These are phyloP conservation scores for Alsophila aescularia DNA, from an alignment of 2,888 invertebrate genomes.

Conservation along the genomic window DNA sequence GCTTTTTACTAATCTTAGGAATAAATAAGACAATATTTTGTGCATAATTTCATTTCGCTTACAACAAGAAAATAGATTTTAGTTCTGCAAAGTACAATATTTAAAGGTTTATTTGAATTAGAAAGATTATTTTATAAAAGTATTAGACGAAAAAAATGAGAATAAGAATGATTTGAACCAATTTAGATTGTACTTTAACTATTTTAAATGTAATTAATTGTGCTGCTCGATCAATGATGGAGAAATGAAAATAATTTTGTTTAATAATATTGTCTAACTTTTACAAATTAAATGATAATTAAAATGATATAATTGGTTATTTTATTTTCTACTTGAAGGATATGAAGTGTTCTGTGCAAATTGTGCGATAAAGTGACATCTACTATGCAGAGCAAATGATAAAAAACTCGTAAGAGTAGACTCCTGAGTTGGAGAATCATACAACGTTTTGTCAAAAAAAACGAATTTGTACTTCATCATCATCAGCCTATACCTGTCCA, in stretches of 20 bases:
- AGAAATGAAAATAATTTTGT: slow-evolving; percentile 45
- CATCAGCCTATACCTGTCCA: too few relatives aligned
- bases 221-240: slow-evolving; percentile 9
- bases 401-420: too few relatives aligned
- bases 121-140: background rate
- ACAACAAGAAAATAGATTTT: background rate
- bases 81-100: background rate
- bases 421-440: too few relatives aligned
- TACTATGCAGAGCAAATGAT: too few relatives aligned
- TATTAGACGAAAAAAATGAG: too few relatives aligned
- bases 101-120: background rate
- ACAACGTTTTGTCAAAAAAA: too few relatives aligned
- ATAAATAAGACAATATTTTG: background rate
- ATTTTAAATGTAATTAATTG: slow-evolving; percentile 25
- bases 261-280: slow-evolving; percentile 48
- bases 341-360: too few relatives aligned
- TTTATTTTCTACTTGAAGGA: too few relatives aligned
- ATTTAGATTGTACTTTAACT: slow-evolving; percentile 6
- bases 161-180: too few relatives aligned
- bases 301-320: background rate
- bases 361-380: too few relatives aligned
- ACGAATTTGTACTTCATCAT: too few relatives aligned
- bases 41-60: slow-evolving; percentile 1
- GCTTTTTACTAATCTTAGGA: slow-evolving; percentile 43
- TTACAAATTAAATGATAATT: slow-evolving; percentile 36